Conservation (phyloP, 2,797 vertebrate species). For the Fistularia tabacaria region DNA sequence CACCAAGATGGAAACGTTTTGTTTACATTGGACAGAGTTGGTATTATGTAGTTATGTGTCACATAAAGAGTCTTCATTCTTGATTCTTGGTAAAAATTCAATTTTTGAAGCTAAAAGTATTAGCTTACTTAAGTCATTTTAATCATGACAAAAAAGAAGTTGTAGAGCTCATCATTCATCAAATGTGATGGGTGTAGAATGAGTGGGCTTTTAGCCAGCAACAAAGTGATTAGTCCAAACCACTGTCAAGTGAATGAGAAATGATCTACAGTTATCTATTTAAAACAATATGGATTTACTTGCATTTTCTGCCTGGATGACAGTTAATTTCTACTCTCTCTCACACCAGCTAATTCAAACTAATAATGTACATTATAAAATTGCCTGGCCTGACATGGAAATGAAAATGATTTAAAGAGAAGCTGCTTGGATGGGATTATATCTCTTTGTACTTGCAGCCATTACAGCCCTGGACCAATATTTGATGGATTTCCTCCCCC, state of each 20-base stretch:
- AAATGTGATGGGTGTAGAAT: not conserved
- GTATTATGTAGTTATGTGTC: no score
- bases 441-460: constrained; percentile 2
- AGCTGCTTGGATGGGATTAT: not conserved
- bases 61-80: no score
- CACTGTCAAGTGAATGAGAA: not conserved
- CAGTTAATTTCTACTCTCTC: not conserved
- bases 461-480: constrained; percentile 20
- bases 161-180: not conserved
- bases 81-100: no score
- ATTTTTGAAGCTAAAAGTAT: no score
- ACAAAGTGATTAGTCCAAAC: not conserved
- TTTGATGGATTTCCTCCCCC: constrained; percentile 31
- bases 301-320: not conserved
- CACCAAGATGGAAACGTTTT: no score
- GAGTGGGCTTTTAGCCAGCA: not conserved
- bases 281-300: not conserved
- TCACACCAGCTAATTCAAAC: not conserved
- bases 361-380: not conserved
- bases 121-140: no score
- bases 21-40: no score
- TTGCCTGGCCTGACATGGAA: not conserved
- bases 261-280: not conserved
- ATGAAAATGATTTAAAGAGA: constrained; percentile 1
- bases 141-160: no score